Base-by-base conservation (phyloP, 35 echinoderm and acorn worm genomes). In the Lytechinus pictus region DNA sequence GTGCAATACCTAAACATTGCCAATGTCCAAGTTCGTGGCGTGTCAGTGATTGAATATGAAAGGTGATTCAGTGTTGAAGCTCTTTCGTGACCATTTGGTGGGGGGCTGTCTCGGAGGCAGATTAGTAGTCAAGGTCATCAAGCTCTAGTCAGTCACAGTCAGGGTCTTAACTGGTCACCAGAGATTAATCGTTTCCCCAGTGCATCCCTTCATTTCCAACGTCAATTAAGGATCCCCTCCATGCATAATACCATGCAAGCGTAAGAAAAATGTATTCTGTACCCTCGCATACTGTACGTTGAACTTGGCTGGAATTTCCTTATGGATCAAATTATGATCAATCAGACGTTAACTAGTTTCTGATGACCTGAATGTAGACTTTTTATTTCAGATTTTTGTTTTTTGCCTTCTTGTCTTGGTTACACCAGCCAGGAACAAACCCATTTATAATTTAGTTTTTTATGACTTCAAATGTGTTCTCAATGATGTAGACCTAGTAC, bases 111-210 rank as follows among this genome's bases (percentile, higher is more conserved):
- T 90, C 88, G 88, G 10, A 54, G 29, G 52, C 29, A 90, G 88
- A 90, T 90, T 90, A 52, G 88, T 33, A 21, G 14, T 90, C 88
- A 90, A 90, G 88, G 52, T 8, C 52, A 90, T 24, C 66, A 24
- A 24, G 88, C 88, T 14, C 10, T 90, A 90, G 28, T 90, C 88
- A 90, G 88, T 44, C 28, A 44, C 44, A 54, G 88, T 90, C 88
- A 90, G 52, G 29, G 52, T 54, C 88, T 10, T 44, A 29, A 28
- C 8, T 90, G 88, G 88, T 90, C 88, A 90, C 28, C 29, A 54
- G 88, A 90, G 88, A 90, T 90, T 90, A 90, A 90, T 54, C 28
- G 52, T 90, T 90, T 90, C 88, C 88, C 88, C 52, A 21, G 88
- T 90, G 88, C 88, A 90, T 44, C 88, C 88, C 52, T 27, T 90